Conservation (phyloP, 2,113 vertebrate genomes). For the Amphilophus citrinellus region DNA sequence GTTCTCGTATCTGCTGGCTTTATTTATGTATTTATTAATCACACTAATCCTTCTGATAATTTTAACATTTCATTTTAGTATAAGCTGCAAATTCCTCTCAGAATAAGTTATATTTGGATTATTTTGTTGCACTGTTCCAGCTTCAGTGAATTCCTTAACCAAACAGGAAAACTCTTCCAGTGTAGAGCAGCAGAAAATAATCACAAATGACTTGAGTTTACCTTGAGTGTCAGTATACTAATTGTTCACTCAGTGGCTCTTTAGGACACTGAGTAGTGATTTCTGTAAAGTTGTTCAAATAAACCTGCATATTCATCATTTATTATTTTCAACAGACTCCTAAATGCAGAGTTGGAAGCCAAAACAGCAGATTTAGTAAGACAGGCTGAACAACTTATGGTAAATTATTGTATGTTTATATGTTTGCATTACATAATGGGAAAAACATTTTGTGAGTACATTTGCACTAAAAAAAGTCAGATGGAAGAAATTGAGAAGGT, state of each 20-base stretch:
- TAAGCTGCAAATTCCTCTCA: neutral
- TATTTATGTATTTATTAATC: neutral
- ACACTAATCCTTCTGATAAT: neutral
- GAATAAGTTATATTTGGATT: neutral
- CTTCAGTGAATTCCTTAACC: neutral
- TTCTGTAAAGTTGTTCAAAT: neutral
- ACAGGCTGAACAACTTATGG: constrained; percentile 91
- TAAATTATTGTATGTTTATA: constrained; percentile 68
- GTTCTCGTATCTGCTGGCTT: neutral
- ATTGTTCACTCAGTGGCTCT: neutral
- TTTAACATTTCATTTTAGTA: neutral
- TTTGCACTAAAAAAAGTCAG: neutral
- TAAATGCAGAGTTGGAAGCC: constrained; percentile 94
- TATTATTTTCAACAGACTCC: constrained; percentile 74
- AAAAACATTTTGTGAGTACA: neutral
- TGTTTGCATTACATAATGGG: neutral
- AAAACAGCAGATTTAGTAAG: constrained; percentile 89
- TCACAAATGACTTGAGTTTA: too few relatives aligned
- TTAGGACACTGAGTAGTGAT: neutral
- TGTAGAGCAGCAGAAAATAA: neutral
- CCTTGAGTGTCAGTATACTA: neutral
- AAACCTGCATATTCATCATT: neutral
- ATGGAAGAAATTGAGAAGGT: neutral
- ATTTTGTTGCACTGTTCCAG: neutral
- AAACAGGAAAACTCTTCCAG: neutral